Evolutionary conservation across 1,140 invertebrate species (phyloP).

Genomic region (Callitettix versicolor): DNA sequence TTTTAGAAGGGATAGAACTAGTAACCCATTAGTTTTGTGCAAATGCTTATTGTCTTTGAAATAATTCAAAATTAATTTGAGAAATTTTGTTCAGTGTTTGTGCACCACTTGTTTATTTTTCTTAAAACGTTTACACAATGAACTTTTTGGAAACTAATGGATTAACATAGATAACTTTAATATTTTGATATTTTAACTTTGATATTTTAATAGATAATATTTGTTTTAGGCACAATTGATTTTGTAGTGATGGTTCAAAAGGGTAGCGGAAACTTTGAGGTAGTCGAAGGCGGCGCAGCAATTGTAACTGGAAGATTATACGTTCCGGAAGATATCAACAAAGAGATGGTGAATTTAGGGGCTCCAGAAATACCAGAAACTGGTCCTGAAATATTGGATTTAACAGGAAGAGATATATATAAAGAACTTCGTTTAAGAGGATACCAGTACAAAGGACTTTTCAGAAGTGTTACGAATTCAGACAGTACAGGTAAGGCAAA

Average conservation of each 20-base stretch:
- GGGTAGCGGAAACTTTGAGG: slow-evolving; percentile 72
- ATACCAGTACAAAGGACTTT: slow-evolving; percentile 78
- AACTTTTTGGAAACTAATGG: too few species aligned
- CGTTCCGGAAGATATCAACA: slow-evolving; percentile 35
- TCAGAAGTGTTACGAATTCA: slow-evolving; percentile 48
- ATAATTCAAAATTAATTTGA: too few species aligned
- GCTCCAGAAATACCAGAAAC: slow-evolving; percentile 31
- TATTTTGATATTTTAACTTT: too few species aligned
- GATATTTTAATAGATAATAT: too few species aligned
- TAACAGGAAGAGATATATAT: slow-evolving; percentile 71
- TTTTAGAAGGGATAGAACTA: too few species aligned
- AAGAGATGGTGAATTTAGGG: slow-evolving; percentile 34
- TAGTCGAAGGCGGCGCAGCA: slow-evolving; percentile 63
- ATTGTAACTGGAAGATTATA: slow-evolving; percentile 67
- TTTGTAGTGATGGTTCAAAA: slow-evolving; percentile 75
- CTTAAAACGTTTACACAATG: too few species aligned
- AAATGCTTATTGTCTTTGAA: too few species aligned
- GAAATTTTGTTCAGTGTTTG: too few species aligned
- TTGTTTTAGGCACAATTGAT: slow-evolving; percentile 42
- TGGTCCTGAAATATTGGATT: slow-evolving; percentile 29
- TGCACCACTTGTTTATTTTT: too few species aligned
- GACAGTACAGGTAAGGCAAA: slow-evolving; percentile 33
- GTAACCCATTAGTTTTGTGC: too few species aligned
- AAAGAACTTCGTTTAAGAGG: slow-evolving; percentile 84
- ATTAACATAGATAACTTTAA: too few species aligned